Conservation (phyloP, 2,113 vertebrate genomes). For the Mystacornis crossleyi region DNA sequence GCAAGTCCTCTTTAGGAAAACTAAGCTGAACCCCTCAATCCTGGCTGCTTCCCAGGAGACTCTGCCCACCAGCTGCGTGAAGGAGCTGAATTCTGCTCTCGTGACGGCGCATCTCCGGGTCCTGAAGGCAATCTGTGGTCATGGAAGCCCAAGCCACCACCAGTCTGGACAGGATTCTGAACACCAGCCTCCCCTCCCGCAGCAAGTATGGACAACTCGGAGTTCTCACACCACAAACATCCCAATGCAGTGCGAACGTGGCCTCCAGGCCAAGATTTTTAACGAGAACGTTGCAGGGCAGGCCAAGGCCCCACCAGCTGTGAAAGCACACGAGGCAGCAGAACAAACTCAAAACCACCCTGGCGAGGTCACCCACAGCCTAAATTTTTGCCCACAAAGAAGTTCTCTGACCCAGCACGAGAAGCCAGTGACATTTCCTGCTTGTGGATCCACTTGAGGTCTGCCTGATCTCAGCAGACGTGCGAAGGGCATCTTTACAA, state of each 20-base stretch:
- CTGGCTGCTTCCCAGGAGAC: not conserved
- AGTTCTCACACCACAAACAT: not conserved
- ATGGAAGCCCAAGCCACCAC: not conserved
- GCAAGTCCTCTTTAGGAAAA: not conserved
- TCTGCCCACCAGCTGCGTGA: not conserved
- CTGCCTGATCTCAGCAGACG: not conserved
- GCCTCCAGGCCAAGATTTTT: not conserved
- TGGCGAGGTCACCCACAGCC: not conserved
- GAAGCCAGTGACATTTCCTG: not conserved
- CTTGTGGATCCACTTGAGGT: not conserved
- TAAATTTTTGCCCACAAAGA: not conserved
- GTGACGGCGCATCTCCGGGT: rapidly evolving
- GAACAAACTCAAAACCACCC: not conserved
- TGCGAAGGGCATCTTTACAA: not conserved
- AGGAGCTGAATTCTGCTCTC: not conserved
- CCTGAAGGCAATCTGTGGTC: not conserved
- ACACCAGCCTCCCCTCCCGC: not conserved
- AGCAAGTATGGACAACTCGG: rapidly evolving
- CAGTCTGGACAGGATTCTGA: not conserved
- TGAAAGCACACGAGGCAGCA: not conserved
- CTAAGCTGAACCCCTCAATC: not conserved
- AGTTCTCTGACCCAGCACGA: not conserved
- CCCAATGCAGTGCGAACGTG: rapidly evolving
- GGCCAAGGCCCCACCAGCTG: not conserved
- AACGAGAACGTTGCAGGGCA: not conserved